These are phyloP conservation scores for Brienomyrus brachyistius DNA, from an alignment of 2,113 vertebrate genomes.

Conservation along the genomic window DNA sequence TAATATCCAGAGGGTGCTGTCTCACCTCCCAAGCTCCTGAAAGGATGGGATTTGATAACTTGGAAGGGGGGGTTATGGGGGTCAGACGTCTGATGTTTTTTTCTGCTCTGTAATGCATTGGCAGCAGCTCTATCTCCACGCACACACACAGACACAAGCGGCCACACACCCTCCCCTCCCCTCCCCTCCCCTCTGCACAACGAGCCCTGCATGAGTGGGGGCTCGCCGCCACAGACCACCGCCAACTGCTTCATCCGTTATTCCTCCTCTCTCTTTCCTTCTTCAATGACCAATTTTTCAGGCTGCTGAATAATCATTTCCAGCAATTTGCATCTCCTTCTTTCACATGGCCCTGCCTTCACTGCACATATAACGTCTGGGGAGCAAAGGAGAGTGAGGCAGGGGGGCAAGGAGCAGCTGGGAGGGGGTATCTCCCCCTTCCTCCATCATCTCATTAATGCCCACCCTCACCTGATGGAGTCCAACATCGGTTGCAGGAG, in stretches of 20 bases:
- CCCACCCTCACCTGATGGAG: background rate
- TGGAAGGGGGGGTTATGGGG: background rate
- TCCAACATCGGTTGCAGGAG: background rate
- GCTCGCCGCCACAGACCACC: background rate
- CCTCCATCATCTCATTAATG: background rate
- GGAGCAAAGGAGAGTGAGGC: background rate
- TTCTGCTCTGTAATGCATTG: background rate
- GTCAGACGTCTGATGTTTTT: background rate
- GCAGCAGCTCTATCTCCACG: background rate
- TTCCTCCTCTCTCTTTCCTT: background rate
- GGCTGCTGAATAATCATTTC: conserved; percentile 25
- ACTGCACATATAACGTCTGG: background rate
- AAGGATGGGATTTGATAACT: background rate
- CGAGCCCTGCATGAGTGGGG: background rate
- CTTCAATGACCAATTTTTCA: conserved; percentile 17
- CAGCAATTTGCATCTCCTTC: conserved; percentile 15
- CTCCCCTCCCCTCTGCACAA: background rate
- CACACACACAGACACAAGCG: background rate
- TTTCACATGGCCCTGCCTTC: background rate
- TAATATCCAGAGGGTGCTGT: background rate
- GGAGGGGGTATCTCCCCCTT: background rate
- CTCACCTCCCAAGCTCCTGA: background rate
- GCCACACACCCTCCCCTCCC: background rate
- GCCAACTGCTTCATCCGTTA: background rate
- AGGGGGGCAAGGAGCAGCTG: too few relatives aligned